Percentiles rank a stretch among this genome's conserved stretches.
Conservation (phyloP, 2,113 vertebrate genomes). For the Pandion haliaetus region DNA sequence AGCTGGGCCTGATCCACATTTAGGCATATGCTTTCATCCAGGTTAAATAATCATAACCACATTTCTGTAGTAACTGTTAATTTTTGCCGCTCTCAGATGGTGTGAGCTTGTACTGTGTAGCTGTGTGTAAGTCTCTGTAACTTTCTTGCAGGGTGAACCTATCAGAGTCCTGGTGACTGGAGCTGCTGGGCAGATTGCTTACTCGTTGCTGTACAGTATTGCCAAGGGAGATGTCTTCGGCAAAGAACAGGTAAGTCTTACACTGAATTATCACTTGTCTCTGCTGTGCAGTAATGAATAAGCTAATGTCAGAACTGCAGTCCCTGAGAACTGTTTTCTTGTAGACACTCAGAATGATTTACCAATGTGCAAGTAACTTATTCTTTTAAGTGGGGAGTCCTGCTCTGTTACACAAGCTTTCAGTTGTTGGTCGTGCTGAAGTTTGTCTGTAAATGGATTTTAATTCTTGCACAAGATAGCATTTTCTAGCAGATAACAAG, state of each 20-base stretch:
- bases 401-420: not conserved
- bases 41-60: not conserved
- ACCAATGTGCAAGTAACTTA: not conserved
- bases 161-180: conserved; percentile 94
- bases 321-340: not conserved
- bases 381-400: not conserved
- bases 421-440: not conserved
- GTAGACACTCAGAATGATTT: not conserved
- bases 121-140: not conserved
- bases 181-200: conserved; percentile 95
- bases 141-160: conserved; percentile 82
- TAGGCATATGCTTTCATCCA: not conserved
- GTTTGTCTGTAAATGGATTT: not conserved
- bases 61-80: not conserved
- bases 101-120: not conserved
- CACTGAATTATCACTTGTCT: not conserved
- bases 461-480: not conserved
- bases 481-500: not conserved
- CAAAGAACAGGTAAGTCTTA: conserved; percentile 89
- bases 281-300: not conserved
- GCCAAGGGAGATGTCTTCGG: conserved; percentile 98
- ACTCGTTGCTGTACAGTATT: conserved; percentile 92
- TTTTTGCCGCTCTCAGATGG: not conserved
- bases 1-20: not conserved
- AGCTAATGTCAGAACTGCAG: not conserved